Conservation (phyloP, 2,113 vertebrate genomes). For the Vombatus ursinus region DNA sequence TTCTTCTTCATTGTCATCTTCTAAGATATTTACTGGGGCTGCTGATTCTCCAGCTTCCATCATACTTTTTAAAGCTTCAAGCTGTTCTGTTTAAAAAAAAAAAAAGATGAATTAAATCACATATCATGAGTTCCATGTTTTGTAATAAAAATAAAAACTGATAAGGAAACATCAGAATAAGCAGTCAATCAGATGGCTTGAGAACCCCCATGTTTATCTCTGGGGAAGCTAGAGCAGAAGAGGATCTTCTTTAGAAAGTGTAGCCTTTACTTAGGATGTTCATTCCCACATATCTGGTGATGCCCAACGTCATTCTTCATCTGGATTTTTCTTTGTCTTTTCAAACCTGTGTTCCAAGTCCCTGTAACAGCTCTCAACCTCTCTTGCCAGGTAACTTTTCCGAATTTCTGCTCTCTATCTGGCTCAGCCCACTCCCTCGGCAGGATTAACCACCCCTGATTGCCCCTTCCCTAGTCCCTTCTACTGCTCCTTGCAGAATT, state of each 20-base stretch:
- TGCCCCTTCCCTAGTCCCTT: background rate
- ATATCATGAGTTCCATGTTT: background rate
- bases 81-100: slow-evolving; percentile 89
- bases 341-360: background rate
- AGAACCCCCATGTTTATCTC: background rate
- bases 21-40: slow-evolving; percentile 93
- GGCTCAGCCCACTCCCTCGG: background rate
- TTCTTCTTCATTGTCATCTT: slow-evolving; percentile 97
- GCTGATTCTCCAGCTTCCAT: slow-evolving; percentile 97
- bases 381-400: background rate
- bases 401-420: background rate
- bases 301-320: background rate
- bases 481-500: background rate
- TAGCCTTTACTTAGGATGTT: background rate
- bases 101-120: slow-evolving; percentile 46
- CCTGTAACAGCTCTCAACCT: background rate
- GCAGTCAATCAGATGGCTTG: background rate
- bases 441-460: background rate
- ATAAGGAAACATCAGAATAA: background rate
- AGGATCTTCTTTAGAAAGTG: background rate
- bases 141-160: background rate
- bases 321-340: background rate
- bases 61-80: slow-evolving; percentile 97
- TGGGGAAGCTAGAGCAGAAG: background rate
- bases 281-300: background rate